Percentiles rank a stretch among this genome's conserved stretches.
Conservation (phyloP, 1,140 invertebrate genomes). For the Megalonaias nervosa region DNA sequence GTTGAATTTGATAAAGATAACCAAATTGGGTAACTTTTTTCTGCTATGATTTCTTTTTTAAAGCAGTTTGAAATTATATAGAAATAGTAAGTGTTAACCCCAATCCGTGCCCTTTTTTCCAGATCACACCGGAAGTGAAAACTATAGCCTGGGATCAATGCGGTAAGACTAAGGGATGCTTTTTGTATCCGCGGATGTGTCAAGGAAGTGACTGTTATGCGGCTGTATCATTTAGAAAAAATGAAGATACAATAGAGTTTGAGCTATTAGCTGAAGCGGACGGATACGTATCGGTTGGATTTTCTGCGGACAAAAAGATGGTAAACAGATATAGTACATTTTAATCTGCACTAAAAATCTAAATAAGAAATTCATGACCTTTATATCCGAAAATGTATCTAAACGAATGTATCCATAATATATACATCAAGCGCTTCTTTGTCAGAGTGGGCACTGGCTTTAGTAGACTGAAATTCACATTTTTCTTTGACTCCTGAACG, state of each 20-base stretch:
- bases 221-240: constrained; percentile 9
- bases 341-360: not conserved
- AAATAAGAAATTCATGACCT: no score
- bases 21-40: no score
- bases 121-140: constrained; percentile 7
- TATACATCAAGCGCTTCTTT: no score
- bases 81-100: no score
- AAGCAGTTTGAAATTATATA: no score
- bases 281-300: constrained; percentile 79
- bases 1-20: no score
- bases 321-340: constrained; percentile 69
- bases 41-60: no score
- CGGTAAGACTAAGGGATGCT: constrained; percentile 32
- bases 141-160: constrained; percentile 26
- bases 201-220: constrained; percentile 20
- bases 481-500: no score
- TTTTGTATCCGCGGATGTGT: constrained; percentile 32
- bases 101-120: not conserved
- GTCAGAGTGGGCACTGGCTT: no score
- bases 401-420: no score
- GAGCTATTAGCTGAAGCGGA: constrained; percentile 28
- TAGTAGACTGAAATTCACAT: no score
- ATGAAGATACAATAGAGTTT: constrained; percentile 15
- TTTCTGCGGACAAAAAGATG: constrained; percentile 84
- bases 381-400: no score